phyloP scores from a whole-genome alignment of 2,113 vertebrate genomes.

The Dunckerocampus dactyliophorus region DNA sequence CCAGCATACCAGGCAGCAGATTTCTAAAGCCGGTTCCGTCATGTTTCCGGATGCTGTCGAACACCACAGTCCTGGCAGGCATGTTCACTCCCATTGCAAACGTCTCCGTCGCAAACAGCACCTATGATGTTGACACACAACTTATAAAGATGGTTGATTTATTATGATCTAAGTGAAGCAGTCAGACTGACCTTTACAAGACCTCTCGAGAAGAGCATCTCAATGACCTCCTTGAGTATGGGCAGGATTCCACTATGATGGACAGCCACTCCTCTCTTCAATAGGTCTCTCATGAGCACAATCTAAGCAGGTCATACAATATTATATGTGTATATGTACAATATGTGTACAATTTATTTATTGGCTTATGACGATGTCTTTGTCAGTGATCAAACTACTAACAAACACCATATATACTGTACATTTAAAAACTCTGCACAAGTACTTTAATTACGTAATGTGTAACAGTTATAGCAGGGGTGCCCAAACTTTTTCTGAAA shows the following conservation, averaged over 20 bases:
- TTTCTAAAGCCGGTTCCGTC: constrained; percentile 86
- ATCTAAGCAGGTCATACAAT: constrained; percentile 64
- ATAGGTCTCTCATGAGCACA: constrained; percentile 79
- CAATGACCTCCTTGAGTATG: constrained; percentile 90
- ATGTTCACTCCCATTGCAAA: constrained; percentile 95
- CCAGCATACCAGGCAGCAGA: constrained; percentile 78
- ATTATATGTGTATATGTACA: too few species aligned
- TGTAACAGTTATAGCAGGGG: too few species aligned
- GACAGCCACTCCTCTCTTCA: constrained; percentile 84
- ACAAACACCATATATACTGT: too few species aligned
- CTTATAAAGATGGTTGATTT: neutral
- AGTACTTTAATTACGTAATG: too few species aligned
- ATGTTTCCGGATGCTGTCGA: constrained; percentile 87
- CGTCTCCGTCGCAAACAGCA: constrained; percentile 89
- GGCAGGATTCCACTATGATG: constrained; percentile 92
- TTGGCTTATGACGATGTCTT: too few species aligned
- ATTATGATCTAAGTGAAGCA: neutral
- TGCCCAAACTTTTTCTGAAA: too few species aligned
- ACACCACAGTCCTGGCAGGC: constrained; percentile 88
- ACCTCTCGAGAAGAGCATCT: constrained; percentile 89
- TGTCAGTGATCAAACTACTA: too few species aligned
- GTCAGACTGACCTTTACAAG: constrained; percentile 73
- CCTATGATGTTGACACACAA: constrained; percentile 57
- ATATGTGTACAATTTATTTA: too few species aligned
- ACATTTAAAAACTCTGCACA: too few species aligned